Evolutionary conservation across 2,888 invertebrate genomes (phyloP), one percentile per base, ranked within the genome.

Genomic region (Phanerotoma sp.): DNA sequence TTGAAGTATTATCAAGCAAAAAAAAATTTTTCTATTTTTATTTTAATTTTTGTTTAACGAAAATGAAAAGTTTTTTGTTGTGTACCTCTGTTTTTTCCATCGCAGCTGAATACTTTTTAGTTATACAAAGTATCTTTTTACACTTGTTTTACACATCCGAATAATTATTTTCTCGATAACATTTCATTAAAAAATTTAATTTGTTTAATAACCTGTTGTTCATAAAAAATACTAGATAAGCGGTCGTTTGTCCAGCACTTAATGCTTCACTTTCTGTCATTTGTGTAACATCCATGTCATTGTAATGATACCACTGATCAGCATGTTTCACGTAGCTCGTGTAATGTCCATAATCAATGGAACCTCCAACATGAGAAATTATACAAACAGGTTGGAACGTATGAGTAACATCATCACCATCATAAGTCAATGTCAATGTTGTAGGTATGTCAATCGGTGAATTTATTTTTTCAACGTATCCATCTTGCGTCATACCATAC

Each of bases 341-440:
- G 44, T 73, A 73, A 54, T 73, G 73, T 11, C 73, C 73, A 56
- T 70, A 73, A 28, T 73, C 70, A 64, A 72, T 69, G n/a, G 66
- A 68, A 33, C 64, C 65, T 16, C 73, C 72, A 18, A 71, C 70
- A 25, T 73, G 73, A 5, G 71, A 68, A 51, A 73, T 71, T 32
- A 71, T 66, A 52, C 68, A 64, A 11, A 71, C 60, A 3, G 71
- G 71, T 46, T 71, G 66, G 38, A 70, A 73, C 18, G 45, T 56
- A 45, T 63, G 52, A 15, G 48, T 44, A 10, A 59, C 61, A 9
- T 54, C 20, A 15, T 40, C 11, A 9, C 35, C 18, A 15, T 30
- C 5, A n/a, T n/a, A n/a, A 25, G 5, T 25, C 25, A 45, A 45
- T 22, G 62, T 56, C 1, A 73, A 55, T 10, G 52, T 56, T 28